Evolutionary conservation across 2,888 invertebrate species (phyloP), one percentile per base, ranked within the genome.

Genomic region (Drosophila histrio): DNA sequence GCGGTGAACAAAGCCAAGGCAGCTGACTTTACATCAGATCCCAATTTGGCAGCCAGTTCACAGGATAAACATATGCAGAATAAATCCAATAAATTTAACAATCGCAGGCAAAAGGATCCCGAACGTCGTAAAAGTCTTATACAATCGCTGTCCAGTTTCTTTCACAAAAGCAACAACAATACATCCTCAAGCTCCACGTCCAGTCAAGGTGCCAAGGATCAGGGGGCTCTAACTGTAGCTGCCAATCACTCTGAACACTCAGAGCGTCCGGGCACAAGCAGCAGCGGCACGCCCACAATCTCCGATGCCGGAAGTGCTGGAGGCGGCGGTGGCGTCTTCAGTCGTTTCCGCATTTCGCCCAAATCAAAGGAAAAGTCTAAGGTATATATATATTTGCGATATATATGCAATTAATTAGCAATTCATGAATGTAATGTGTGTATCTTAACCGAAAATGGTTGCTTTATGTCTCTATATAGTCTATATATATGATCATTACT

Each of bases 101-200:
- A 60, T 46, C 84, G 89, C 7, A 77, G 91, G 0, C 80, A 84
- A 49, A 95, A 95, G 86, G 95, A 95, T 89, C 93, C 94, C 0
- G 95, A 96, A 84, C 93, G 96, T 70, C 93, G 96, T 67, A 96
- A 95, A 87, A 96, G 96, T 91, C 95, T 97, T 53, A 96, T 97
- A 87, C 96, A 96, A 92, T 95, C 96, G 52, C 95, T 97, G 69
- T 95, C 96, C 15, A 96, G 95, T 90, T 96, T 97, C 91, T 96
- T 97, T 90, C 94, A 95, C 83, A 95, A 96, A 90, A 76, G 95
- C 30, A 74, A 8, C 80, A 75, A 61, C 28, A 68, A 77, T 9
- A 39, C 81, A 19, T 49, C 64, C 19, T 52, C 82, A 2, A 44
- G 64, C 8, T 38, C 38, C 6, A 13, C 36, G 9, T n/a, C 65